Conservation (phyloP, 1,140 invertebrate species). For the Diachasmimorpha longicaudata region DNA sequence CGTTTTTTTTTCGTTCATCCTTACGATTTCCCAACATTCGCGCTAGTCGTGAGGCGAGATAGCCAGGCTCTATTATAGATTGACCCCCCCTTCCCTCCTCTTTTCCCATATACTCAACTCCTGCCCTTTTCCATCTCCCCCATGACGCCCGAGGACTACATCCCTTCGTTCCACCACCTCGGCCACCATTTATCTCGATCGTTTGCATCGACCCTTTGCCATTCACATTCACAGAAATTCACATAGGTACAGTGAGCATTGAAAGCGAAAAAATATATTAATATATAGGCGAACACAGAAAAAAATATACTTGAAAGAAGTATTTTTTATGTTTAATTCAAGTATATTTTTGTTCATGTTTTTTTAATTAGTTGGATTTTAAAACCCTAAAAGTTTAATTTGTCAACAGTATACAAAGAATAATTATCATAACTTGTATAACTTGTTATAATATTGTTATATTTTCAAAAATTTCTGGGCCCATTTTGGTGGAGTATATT, state of each 20-base stretch:
- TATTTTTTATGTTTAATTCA: too few species aligned
- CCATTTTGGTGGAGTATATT: too few species aligned
- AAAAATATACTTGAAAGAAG: too few species aligned
- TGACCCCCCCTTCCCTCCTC: too few species aligned
- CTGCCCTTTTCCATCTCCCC: slow-evolving; percentile 34
- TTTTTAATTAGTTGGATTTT: too few species aligned
- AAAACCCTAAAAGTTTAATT: too few species aligned
- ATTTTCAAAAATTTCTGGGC: too few species aligned
- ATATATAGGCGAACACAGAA: too few species aligned
- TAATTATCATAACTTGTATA: too few species aligned
- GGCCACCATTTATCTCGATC: slow-evolving; percentile 54
- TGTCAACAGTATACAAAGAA: too few species aligned
- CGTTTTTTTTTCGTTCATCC: slow-evolving; percentile 42
- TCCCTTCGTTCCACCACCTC: not conserved
- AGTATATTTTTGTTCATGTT: too few species aligned
- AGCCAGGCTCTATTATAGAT: slow-evolving; percentile 61
- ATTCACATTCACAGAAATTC: slow-evolving; percentile 15
- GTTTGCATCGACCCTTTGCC: slow-evolving; percentile 50
- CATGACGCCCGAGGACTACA: not conserved
- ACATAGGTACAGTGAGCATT: not conserved
- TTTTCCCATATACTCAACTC: slow-evolving; percentile 51
- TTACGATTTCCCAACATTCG: slow-evolving; percentile 54
- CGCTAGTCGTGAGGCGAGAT: slow-evolving; percentile 50
- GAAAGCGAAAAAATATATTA: not conserved
- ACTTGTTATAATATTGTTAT: too few species aligned